These are phyloP conservation scores for Stigmatopora argus DNA, from an alignment of 2,113 vertebrate species.

Conservation along the genomic window DNA sequence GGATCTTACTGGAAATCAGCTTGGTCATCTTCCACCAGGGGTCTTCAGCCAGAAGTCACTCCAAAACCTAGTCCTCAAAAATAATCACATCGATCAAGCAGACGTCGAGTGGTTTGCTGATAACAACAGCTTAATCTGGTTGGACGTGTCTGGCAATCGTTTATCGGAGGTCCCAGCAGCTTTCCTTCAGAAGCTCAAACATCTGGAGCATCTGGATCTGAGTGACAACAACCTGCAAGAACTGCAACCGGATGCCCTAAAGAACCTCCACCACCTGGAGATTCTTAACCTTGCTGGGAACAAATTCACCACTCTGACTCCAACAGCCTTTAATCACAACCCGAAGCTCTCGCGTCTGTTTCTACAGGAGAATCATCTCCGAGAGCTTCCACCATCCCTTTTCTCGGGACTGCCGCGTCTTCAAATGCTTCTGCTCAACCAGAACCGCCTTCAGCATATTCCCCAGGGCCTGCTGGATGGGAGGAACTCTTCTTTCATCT, in stretches of 20 bases:
- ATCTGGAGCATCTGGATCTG: conserved; percentile 69
- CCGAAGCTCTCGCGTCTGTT: conserved; percentile 66
- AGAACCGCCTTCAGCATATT: conserved; percentile 64
- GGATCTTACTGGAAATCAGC: conserved; percentile 76
- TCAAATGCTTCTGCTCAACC: conserved; percentile 68
- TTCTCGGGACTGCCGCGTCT: conserved; percentile 62
- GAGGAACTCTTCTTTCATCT: conserved; percentile 38
- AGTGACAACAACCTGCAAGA: conserved; percentile 68
- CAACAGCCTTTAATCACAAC: conserved; percentile 48
- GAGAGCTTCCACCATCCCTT: conserved; percentile 38
- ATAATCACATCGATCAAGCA: conserved; percentile 61
- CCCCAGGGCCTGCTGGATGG: conserved; percentile 50
- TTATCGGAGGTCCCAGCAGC: conserved; percentile 44
- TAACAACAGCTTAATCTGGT: conserved; percentile 55
- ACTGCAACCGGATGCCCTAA: conserved; percentile 42
- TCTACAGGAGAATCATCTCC: conserved; percentile 71
- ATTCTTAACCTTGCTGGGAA: conserved; percentile 73
- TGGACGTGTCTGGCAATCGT: conserved; percentile 73
- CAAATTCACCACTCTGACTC: conserved; percentile 48
- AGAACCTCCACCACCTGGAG: conserved; percentile 56
- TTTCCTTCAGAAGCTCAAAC: conserved; percentile 54
- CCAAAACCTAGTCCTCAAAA: conserved; percentile 66
- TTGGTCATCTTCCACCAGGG: conserved; percentile 60
- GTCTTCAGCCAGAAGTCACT: conserved; percentile 60
- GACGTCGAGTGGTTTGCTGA: conserved; percentile 55